Percentiles rank a stretch among this genome's conserved stretches.
Evolutionary conservation across 2,797 vertebrate species (phyloP).

Genomic region (Pachyuromys duprasi): DNA sequence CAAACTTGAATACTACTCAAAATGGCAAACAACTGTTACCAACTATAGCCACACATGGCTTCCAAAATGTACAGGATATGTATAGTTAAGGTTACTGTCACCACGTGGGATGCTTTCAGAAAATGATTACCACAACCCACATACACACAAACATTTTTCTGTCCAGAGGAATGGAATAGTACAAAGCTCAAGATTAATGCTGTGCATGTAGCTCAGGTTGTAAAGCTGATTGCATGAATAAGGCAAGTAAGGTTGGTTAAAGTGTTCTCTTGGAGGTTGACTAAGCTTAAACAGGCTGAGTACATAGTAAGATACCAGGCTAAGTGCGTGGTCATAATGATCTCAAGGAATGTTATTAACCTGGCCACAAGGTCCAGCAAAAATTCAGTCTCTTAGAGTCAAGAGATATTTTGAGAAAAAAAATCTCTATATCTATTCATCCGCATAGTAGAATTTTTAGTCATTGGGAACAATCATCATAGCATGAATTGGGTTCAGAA

Average conservation of each 20-base stretch:
- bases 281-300: background rate
- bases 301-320: background rate
- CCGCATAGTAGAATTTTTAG: background rate
- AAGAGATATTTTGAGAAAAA: background rate
- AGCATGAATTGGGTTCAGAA: background rate
- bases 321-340: background rate
- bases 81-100: background rate
- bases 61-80: background rate
- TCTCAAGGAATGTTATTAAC: background rate
- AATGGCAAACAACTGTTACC: background rate
- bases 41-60: background rate
- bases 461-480: background rate
- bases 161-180: background rate
- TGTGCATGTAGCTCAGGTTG: background rate
- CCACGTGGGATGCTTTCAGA: background rate
- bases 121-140: background rate
- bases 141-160: background rate
- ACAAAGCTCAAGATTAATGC: no score
- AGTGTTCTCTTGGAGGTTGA: background rate
- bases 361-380: background rate
- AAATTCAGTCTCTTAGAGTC: background rate
- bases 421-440: background rate
- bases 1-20: background rate
- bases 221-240: background rate
- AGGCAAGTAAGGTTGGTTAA: background rate